Conservation (phyloP, 2,113 vertebrate species). For the Oncorhynchus gorbuscha region DNA sequence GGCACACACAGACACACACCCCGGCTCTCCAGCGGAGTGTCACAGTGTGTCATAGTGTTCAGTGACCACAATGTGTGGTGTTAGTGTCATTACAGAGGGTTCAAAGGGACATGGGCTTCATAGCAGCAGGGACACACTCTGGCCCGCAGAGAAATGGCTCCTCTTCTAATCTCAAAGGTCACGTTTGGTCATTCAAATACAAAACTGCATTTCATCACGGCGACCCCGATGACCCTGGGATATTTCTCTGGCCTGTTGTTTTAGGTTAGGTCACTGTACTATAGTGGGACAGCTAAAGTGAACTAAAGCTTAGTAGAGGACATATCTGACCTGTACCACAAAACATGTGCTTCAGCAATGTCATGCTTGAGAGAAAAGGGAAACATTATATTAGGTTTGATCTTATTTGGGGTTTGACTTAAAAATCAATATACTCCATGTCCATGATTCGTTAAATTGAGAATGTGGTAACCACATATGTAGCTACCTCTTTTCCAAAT, state of each 20-base stretch:
- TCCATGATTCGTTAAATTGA: too few relatives aligned
- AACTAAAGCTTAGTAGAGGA: not conserved
- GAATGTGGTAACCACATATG: not conserved
- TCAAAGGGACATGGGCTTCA: slow-evolving; percentile 72
- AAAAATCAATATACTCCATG: too few relatives aligned
- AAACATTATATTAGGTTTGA: not conserved
- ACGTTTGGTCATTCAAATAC: slow-evolving; percentile 72
- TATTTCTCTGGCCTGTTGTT: slow-evolving; percentile 22
- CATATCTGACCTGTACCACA: not conserved
- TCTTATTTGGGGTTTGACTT: too few relatives aligned
- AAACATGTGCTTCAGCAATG: not conserved
- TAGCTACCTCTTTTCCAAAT: not conserved
- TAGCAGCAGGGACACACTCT: slow-evolving; percentile 65
- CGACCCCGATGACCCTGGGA: slow-evolving; percentile 28
- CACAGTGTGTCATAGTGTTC: slow-evolving; percentile 67
- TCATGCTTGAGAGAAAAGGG: not conserved
- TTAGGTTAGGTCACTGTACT: slow-evolving; percentile 1
- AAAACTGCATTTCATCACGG: slow-evolving; percentile 62
- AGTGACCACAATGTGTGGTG: slow-evolving; percentile 67
- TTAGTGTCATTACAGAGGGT: slow-evolving; percentile 70
- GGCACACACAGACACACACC: too few relatives aligned
- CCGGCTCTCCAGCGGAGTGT: slow-evolving; percentile 58
- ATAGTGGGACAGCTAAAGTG: not conserved
- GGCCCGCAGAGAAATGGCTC: slow-evolving; percentile 61
- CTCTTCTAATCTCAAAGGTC: slow-evolving; percentile 74